Percentiles rank a stretch among this genome's conserved stretches.
phyloP scores from a whole-genome alignment of 1,140 invertebrate genomes.

The Bombus waltoni region DNA sequence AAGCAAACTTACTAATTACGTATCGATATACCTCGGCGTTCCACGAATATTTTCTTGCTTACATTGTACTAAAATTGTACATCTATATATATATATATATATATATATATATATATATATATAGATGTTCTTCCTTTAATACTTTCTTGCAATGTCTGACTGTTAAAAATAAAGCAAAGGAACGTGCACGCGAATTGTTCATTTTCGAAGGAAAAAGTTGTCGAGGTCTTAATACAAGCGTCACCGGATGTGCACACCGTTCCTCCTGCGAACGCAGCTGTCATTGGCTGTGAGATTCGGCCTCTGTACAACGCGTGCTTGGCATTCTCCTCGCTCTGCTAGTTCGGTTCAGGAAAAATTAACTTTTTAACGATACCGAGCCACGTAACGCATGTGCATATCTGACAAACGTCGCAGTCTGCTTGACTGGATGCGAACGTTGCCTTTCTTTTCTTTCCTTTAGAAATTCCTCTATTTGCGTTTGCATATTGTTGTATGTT shows the following conservation, averaged over 20 bases:
- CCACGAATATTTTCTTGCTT: no score
- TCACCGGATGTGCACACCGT: constrained; percentile 36
- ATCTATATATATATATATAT: neutral
- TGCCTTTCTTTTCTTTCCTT: neutral
- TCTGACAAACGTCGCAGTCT: neutral
- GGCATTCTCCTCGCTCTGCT: constrained; percentile 14
- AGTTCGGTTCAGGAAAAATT: constrained; percentile 14
- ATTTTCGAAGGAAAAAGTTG: constrained; percentile 25
- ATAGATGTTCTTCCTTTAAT: neutral
- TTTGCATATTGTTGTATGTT: no score
- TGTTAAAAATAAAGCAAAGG: neutral
- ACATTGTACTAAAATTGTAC: neutral
- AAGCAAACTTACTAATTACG: neutral
- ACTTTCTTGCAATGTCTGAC: neutral
- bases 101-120: neutral
- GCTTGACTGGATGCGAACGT: neutral
- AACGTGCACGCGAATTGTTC: neutral
- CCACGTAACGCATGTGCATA: neutral
- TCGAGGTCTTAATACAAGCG: neutral
- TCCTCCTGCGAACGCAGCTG: constrained; percentile 35
- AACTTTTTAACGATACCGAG: constrained; percentile 23
- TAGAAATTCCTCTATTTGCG: no score
- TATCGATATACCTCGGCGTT: no score
- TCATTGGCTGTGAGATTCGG: constrained; percentile 14
- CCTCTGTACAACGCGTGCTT: neutral